A percentile compares a stretch with the other conserved stretches of the same genome.
phyloP scores from a whole-genome alignment of 2,113 vertebrate species.

The Hemibagrus wyckioides region DNA sequence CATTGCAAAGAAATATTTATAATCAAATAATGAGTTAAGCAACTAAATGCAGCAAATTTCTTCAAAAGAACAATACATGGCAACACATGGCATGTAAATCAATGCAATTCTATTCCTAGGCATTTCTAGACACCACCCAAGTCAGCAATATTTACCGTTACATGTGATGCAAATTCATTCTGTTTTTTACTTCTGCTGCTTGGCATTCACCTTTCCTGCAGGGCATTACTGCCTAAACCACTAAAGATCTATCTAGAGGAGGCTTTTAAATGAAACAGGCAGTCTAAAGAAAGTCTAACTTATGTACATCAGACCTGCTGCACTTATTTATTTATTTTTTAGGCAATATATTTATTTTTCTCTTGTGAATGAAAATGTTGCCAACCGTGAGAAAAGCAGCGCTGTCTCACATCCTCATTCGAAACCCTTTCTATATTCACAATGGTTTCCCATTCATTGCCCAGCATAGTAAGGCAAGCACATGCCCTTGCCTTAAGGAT shows the following conservation, averaged over 20 bases:
- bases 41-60: neutral
- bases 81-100: neutral
- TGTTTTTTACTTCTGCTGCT: neutral
- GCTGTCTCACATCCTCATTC: neutral
- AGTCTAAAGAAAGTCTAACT: neutral
- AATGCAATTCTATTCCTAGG: neutral
- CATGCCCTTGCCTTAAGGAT: neutral
- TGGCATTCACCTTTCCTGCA: neutral
- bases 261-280: slow-evolving; percentile 11
- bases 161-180: slow-evolving; percentile 26
- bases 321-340: neutral
- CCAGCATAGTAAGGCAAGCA: neutral
- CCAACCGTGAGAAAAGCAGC: neutral
- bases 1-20: neutral
- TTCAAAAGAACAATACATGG: neutral
- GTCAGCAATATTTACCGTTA: neutral
- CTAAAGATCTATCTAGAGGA: neutral
- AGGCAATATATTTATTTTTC: neutral
- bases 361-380: neutral
- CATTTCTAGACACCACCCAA: neutral
- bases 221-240: neutral
- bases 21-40: neutral
- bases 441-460: neutral
- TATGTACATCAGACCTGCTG: neutral
- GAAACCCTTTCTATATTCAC: neutral